A percentile compares a stretch with the other conserved stretches of the same genome.
These are phyloP conservation scores for Xiphophorus hellerii DNA, from an alignment of 2,113 vertebrate species.

Conservation along the genomic window DNA sequence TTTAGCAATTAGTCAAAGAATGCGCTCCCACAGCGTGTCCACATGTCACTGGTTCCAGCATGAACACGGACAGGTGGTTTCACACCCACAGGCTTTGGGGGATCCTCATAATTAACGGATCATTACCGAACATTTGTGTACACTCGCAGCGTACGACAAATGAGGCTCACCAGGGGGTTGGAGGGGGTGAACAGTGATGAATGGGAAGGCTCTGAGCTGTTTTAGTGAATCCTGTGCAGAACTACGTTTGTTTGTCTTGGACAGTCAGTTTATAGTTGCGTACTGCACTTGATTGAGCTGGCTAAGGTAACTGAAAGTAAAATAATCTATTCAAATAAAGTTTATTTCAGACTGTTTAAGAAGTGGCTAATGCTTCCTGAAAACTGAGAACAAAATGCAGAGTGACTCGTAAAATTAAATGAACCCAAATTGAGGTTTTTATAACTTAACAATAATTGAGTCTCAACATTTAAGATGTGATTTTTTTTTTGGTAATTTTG, in stretches of 20 bases:
- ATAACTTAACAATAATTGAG: not conserved
- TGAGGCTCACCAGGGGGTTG: conserved; percentile 29
- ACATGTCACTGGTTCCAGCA: conserved; percentile 37
- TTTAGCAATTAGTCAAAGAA: conserved; percentile 14
- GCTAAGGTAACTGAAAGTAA: not conserved
- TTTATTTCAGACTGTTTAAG: no score
- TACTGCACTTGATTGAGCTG: not conserved
- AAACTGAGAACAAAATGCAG: no score
- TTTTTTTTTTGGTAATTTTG: not conserved
- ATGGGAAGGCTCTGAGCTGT: not conserved
- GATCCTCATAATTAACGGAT: conserved; percentile 57
- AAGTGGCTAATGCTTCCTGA: no score
- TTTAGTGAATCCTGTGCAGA: not conserved
- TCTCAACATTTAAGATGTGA: not conserved
- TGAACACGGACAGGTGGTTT: conserved; percentile 39
- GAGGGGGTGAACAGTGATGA: conserved; percentile 42
- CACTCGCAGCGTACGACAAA: conserved; percentile 43
- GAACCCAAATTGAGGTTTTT: no score
- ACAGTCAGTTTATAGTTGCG: not conserved
- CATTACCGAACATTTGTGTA: conserved; percentile 47
- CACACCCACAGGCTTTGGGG: conserved; percentile 35
- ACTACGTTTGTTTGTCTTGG: not conserved
- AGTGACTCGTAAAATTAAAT: no score
- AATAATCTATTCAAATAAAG: not conserved
- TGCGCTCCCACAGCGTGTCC: conserved; percentile 24